Base-by-base conservation (phyloP, 2,113 vertebrate species). In the Bubo scandiacus region DNA sequence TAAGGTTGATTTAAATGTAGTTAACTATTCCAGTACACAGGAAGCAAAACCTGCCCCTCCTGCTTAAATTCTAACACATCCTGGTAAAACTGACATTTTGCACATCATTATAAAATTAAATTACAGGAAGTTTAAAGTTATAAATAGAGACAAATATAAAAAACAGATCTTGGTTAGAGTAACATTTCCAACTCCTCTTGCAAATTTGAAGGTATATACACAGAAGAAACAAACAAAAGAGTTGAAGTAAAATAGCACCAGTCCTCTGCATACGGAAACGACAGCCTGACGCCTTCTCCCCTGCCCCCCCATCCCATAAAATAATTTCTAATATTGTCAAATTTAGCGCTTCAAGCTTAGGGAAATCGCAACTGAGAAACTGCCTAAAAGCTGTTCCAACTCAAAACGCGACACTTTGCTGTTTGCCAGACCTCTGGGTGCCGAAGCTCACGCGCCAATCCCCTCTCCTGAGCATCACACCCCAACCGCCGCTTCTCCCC, bases 161-260 rank as follows among this genome's bases (percentile, higher is more conserved):
- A 74, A 90, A 9, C 43, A 66, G 11, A 43, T 34, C 12, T 47
- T 23, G n/a, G 23, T 42, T 15, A 70, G 27, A 86, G 18, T 38
- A 81, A 86, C 20, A 55, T 14, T 67, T 71, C 23, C 26, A 63
- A 18, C 2, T 16, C 40, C 15, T 42, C 52, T 59, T 58, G 11
- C 22, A 49, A 49, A 42, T 63, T 17, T 85, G 14, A 57, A 3
- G 4, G 71, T 32, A 51, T 0, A 30, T 8, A 54, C 25, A 88
- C 3, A 51, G 45, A 43, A 71, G 18, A 81, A 81, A 51, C 4
- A 2, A 77, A 70, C 18, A 59, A 11, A 40, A 65, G 26, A 19
- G 54, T 20, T 66, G 30, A 70, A 87, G 61, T 43, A 30, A 81
- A 94, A 62, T 88, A 95, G 95, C 96, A 97, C 92, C 91, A 49